Percentiles rank a stretch among this genome's conserved stretches.
Evolutionary conservation across 2,113 vertebrate species (phyloP).

Genomic region (Patagioenas fasciata): DNA sequence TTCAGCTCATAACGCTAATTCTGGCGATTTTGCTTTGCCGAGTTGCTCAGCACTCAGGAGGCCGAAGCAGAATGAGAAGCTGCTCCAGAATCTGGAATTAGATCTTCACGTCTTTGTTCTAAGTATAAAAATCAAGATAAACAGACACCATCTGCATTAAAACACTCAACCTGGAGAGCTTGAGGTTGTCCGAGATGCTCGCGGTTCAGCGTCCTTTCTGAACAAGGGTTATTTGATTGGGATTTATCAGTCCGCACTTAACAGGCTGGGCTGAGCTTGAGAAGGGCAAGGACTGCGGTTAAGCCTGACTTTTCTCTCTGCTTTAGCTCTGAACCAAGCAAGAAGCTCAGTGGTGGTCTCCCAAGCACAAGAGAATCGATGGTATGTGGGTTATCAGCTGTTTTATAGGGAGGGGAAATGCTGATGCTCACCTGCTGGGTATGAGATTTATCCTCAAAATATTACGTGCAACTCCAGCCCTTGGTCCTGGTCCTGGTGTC

Average conservation of each 20-base stretch:
- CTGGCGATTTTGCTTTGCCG: not conserved
- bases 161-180: not conserved
- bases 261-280: not conserved
- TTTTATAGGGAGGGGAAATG: not conserved
- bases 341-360: not conserved
- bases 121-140: not conserved
- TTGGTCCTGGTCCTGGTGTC: not conserved
- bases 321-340: not conserved
- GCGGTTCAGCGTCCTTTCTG: accelerated
- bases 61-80: not conserved
- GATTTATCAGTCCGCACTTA: not conserved
- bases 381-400: accelerated
- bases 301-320: not conserved
- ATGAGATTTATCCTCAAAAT: not conserved
- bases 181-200: not conserved
- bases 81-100: not conserved
- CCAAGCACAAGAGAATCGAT: accelerated
- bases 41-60: not conserved
- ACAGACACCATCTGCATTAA: accelerated
- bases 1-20: accelerated
- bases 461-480: accelerated
- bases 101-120: accelerated
- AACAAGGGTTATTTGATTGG: accelerated
- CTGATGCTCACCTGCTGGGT: not conserved
- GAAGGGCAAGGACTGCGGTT: not conserved